Percentiles rank a stretch among this genome's conserved stretches.
Conservation (phyloP, 2,113 vertebrate genomes). For the Glareola pratincola region DNA sequence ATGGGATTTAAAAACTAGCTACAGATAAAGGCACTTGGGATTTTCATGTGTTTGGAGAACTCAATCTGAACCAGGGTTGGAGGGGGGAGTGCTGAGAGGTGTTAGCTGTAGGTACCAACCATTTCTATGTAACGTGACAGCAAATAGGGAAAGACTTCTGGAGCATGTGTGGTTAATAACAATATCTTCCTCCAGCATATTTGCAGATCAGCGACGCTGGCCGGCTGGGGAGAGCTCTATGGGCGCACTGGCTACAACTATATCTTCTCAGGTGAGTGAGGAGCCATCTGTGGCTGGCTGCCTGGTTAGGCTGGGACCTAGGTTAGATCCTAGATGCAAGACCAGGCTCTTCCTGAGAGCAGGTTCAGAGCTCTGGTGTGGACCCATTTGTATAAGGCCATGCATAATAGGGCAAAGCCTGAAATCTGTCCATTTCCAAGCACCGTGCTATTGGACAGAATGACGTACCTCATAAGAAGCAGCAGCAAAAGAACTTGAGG, state of each 20-base stretch:
- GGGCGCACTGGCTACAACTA: slow-evolving; percentile 98
- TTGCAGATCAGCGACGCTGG: slow-evolving; percentile 94
- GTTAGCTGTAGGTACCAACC: background rate
- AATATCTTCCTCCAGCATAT: slow-evolving; percentile 83
- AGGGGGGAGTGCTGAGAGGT: background rate
- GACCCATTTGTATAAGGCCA: background rate
- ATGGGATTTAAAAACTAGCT: background rate
- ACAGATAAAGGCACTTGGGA: background rate
- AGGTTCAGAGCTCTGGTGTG: background rate
- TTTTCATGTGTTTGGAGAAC: background rate
- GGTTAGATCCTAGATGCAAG: background rate
- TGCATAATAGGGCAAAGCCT: background rate
- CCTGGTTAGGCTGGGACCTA: background rate
- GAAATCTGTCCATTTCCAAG: background rate
- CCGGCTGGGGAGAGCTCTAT: slow-evolving; percentile 97
- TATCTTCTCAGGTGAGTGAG: slow-evolving; percentile 91
- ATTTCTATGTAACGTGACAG: background rate
- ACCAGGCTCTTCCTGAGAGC: background rate
- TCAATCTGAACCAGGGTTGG: background rate
- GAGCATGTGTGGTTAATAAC: background rate
- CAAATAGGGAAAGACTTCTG: background rate
- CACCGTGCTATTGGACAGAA: background rate
- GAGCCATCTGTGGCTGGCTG: background rate
- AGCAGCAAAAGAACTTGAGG: background rate
- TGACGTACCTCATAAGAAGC: background rate